Base-by-base conservation (phyloP, 2,113 vertebrate genomes). In the Pavo muticus region DNA sequence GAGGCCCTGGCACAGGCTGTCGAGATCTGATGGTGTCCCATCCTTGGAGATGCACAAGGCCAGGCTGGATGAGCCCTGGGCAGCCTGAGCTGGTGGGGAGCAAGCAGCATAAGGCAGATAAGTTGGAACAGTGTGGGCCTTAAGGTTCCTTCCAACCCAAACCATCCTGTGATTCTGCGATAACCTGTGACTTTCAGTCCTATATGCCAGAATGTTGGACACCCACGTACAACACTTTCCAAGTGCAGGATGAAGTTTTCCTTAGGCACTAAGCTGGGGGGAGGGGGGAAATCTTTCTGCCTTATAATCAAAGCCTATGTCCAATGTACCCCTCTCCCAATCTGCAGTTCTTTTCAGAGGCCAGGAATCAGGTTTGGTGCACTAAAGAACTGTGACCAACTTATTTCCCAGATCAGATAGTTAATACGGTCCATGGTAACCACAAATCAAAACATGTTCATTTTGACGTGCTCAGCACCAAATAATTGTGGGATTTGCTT, bases 221-320 rank as follows among this genome's bases (percentile, higher is more conserved):
- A 29, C 27, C 14, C 25, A 52, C 27, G 14, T 20, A 19, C 24
- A 27, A 8, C 32, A n/a, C 32, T 44, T 44, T 4, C 25, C 12
- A 63, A 8, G 17, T 3, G 29, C 0, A 6, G 40, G 13, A 48
- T 3, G 1, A 80, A 71, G 7, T 0, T 60, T 72, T 84, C 7
- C 45, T 64, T 56, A 60, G 9, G 16, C 13, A 27, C 56, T 75
- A 29, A 18, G 5, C 4, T 6, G 14, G 27, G 17, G 1, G 2
- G 2, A 9, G 17, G 13, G 48, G 48, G 48, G n/a, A 16, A 23
- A 40, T 24, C 21, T 35, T 14, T 1, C 54, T 84, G 15, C 17
- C 6, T 75, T 48, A 9, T 32, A 50, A 4, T 76, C 5, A 12
- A 23, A 88, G 39, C 2, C 10, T 24, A 5, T 45, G 4, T 65